phyloP scores from a whole-genome alignment of 2,888 invertebrate genomes.

The Epinotia ramella region DNA sequence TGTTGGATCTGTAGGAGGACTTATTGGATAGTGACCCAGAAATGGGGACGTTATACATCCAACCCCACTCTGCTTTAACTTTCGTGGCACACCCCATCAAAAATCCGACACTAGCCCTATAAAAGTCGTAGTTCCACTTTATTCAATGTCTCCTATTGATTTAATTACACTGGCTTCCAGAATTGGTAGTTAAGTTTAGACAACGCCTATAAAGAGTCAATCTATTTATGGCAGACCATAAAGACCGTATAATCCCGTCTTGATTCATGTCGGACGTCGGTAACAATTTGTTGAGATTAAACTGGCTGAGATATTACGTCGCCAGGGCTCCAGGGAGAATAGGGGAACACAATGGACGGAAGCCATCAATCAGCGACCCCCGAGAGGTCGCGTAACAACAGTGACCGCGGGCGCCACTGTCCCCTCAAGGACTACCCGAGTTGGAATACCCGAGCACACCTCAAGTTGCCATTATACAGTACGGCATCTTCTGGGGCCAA shows the following conservation, averaged over 20 bases:
- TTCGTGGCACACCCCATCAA: slow-evolving; percentile 59
- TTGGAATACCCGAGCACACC: slow-evolving; percentile 2
- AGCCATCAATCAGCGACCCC: slow-evolving; percentile 74
- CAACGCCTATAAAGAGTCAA: slow-evolving; percentile 33
- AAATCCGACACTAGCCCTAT: slow-evolving; percentile 27
- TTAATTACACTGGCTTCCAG: slow-evolving; percentile 18
- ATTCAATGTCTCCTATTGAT: slow-evolving; percentile 23
- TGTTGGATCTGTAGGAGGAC: neutral
- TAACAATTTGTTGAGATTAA: slow-evolving; percentile 57
- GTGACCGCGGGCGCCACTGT: neutral
- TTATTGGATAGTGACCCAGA: slow-evolving; percentile 56
- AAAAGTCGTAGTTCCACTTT: slow-evolving; percentile 50
- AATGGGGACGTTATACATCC: slow-evolving; percentile 62
- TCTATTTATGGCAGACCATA: slow-evolving; percentile 34
- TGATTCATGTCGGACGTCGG: slow-evolving; percentile 39
- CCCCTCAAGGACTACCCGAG: neutral
- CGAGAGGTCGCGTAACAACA: slow-evolving; percentile 56
- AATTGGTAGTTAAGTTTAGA: slow-evolving; percentile 10
- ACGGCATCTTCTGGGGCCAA: neutral
- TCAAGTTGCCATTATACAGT: slow-evolving; percentile 3
- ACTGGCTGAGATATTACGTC: slow-evolving; percentile 50
- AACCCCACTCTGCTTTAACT: slow-evolving; percentile 57
- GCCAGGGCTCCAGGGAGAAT: slow-evolving; percentile 59
- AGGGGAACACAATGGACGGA: slow-evolving; percentile 78
- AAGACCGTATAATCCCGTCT: slow-evolving; percentile 35